phyloP scores from a whole-genome alignment of 2,797 vertebrate species.

The Anguilla anguilla region DNA sequence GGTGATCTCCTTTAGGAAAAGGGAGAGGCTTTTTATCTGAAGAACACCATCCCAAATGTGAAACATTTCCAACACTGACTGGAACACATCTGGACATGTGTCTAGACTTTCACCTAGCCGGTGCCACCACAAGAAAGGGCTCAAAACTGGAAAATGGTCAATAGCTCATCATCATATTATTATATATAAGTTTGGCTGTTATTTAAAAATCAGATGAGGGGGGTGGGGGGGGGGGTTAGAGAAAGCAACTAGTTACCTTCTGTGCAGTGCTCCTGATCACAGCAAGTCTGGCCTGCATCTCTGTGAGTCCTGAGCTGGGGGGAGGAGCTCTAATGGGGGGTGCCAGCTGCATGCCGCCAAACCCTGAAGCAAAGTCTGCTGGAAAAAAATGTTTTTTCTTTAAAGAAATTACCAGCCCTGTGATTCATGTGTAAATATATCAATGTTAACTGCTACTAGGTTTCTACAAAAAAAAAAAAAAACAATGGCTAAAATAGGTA shows the following conservation, averaged over 20 bases:
- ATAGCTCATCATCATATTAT: neutral
- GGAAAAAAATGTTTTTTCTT: neutral
- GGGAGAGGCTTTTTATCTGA: too few species aligned
- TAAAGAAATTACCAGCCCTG: neutral
- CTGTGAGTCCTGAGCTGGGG: conserved; percentile 38
- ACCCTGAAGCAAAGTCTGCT: conserved; percentile 50
- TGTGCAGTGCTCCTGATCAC: conserved; percentile 77
- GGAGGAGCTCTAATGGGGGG: conserved; percentile 26
- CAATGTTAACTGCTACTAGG: too few species aligned
- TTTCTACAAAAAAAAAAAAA: too few species aligned
- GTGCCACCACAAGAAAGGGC: neutral
- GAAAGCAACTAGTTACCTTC: conserved; percentile 65
- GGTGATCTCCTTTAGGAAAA: too few species aligned
- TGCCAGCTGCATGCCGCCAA: conserved; percentile 42
- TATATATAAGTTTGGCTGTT: too few species aligned
- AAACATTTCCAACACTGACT: too few species aligned
- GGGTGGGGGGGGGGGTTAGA: neutral
- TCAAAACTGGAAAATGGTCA: neutral
- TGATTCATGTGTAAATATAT: neutral
- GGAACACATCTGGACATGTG: too few species aligned
- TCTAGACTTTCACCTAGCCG: neutral
- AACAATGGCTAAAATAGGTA: too few species aligned
- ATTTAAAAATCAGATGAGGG: neutral
- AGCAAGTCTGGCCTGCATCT: conserved; percentile 72
- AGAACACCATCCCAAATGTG: too few species aligned